These are phyloP conservation scores for Paralichthys olivaceus DNA, from an alignment of 2,113 vertebrate genomes.

Conservation along the genomic window DNA sequence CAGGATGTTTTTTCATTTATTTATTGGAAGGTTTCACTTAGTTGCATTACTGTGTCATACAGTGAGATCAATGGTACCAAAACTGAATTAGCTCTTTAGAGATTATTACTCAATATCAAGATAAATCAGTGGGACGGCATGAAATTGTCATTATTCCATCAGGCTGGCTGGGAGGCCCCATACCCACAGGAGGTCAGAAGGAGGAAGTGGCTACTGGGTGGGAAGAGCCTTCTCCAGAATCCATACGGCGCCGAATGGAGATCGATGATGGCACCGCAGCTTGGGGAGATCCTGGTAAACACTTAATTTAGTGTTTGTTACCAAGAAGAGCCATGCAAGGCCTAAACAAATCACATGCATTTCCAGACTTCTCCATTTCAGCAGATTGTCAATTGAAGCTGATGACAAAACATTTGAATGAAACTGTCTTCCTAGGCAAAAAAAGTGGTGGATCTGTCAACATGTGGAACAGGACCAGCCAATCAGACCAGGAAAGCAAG, in stretches of 20 bases:
- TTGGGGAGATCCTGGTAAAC: constrained; percentile 93
- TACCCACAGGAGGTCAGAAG: constrained; percentile 85
- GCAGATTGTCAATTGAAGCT: background rate
- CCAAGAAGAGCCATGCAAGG: background rate
- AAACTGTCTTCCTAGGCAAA: constrained; percentile 58
- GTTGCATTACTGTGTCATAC: background rate
- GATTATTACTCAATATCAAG: background rate
- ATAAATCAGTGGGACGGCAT: background rate
- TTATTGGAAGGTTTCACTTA: background rate
- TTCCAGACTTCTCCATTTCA: background rate
- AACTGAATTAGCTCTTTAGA: background rate
- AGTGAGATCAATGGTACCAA: background rate
- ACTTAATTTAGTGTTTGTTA: background rate
- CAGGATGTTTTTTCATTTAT: background rate
- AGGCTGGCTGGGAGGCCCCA: constrained; percentile 92
- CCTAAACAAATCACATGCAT: background rate
- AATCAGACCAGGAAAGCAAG: constrained; percentile 85
- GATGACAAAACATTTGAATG: background rate
- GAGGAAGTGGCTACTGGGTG: constrained; percentile 91
- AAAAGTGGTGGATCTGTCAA: constrained; percentile 85
- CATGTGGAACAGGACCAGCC: constrained; percentile 93
- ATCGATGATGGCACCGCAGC: constrained; percentile 97
- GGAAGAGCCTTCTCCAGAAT: constrained; percentile 98
- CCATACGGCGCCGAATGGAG: constrained; percentile 94
- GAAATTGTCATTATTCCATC: constrained; percentile 59